These are phyloP conservation scores for Hemitrygon akajei DNA, from an alignment of 2,797 vertebrate species.

Conservation along the genomic window DNA sequence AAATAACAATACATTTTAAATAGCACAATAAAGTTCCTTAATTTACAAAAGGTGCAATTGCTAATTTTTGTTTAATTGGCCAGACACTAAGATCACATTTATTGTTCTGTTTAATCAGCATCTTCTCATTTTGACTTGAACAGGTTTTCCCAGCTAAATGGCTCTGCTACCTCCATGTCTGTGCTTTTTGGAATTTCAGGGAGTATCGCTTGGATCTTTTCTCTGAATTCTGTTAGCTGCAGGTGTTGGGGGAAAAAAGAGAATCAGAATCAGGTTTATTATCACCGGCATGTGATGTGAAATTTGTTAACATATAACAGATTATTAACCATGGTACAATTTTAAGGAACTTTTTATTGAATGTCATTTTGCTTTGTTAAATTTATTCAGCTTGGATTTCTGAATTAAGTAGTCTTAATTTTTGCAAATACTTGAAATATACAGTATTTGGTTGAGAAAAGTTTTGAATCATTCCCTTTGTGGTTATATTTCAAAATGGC, in stretches of 20 bases:
- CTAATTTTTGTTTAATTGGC: background rate
- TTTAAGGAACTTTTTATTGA: background rate
- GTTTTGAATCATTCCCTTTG: background rate
- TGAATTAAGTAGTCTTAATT: background rate
- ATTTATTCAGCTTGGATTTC: background rate
- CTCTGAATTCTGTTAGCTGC: slow-evolving; percentile 75
- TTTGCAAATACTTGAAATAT: background rate
- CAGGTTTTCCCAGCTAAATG: slow-evolving; percentile 66
- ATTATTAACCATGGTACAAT: background rate
- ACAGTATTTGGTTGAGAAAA: background rate
- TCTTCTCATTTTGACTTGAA: slow-evolving; percentile 64
- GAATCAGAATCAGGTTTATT: background rate
- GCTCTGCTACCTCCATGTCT: slow-evolving; percentile 46
- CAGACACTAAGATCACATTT: background rate
- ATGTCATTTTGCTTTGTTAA: background rate
- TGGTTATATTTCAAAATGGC: background rate
- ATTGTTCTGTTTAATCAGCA: background rate
- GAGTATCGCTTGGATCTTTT: slow-evolving; percentile 79
- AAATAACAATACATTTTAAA: background rate
- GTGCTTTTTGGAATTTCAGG: slow-evolving; percentile 70
- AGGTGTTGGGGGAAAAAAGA: slow-evolving; percentile 37
- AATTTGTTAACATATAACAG: background rate
- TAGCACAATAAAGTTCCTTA: background rate
- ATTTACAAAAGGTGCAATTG: background rate
- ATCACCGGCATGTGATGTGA: too few species aligned